Conservation (phyloP, 2,797 vertebrate genomes). For the Nannoperca obscura region DNA sequence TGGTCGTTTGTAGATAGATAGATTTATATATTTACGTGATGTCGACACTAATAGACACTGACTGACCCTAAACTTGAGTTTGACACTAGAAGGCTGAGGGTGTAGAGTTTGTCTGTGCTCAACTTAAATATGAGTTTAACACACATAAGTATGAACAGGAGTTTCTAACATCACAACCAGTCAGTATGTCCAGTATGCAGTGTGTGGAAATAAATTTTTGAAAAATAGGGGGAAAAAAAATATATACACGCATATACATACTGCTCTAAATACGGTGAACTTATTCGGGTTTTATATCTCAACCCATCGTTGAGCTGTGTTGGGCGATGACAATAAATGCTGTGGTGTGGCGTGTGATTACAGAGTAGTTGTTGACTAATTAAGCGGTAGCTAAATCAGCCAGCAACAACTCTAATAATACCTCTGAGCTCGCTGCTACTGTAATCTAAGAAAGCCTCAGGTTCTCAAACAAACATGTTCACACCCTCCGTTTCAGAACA, state of each 20-base stretch:
- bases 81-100: not conserved
- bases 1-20: not conserved
- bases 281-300: slow-evolving; percentile 22
- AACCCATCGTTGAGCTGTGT: slow-evolving; percentile 18
- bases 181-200: not conserved
- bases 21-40: not conserved
- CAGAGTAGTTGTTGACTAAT: slow-evolving; percentile 75
- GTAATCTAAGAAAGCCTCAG: slow-evolving; percentile 46
- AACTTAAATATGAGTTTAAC: not conserved
- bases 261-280: slow-evolving; percentile 4
- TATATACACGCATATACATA: too few species aligned
- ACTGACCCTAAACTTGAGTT: not conserved
- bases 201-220: not conserved
- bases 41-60: not conserved
- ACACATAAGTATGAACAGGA: not conserved
- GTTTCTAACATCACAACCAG: not conserved
- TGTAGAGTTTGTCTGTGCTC: not conserved
- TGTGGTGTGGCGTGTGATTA: slow-evolving; percentile 72
- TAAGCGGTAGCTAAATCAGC: slow-evolving; percentile 71
- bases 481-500: slow-evolving; percentile 53
- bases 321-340: slow-evolving; percentile 69
- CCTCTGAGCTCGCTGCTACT: slow-evolving; percentile 57
- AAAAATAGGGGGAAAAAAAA: too few species aligned
- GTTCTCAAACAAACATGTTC: slow-evolving; percentile 59
- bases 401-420: slow-evolving; percentile 73